Conservation (phyloP, 92 coral and sea anemone genomes). For the Bergia puertoricense region DNA sequence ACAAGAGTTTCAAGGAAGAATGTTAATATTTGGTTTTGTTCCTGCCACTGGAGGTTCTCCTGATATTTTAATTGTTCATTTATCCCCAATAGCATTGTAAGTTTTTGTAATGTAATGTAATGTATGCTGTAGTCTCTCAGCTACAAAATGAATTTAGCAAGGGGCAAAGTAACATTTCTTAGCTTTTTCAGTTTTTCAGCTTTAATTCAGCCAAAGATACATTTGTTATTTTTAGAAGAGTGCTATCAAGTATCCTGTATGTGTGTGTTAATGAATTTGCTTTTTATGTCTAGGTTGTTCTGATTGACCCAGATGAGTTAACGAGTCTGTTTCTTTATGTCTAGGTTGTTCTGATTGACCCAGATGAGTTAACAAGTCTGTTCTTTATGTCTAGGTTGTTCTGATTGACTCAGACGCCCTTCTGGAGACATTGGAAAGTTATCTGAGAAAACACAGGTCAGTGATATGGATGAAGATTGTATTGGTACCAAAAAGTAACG, state of each 20-base stretch:
- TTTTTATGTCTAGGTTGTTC: conserved; percentile 64
- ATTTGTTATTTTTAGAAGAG: not conserved
- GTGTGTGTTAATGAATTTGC: not conserved
- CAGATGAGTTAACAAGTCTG: conserved; percentile 42
- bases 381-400: conserved; percentile 63
- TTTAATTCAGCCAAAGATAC: not conserved
- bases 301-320: conserved; percentile 76
- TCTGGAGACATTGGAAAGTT: conserved; percentile 88
- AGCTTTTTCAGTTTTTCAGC: too few species aligned
- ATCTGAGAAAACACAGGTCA: conserved; percentile 93
- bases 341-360: conserved; percentile 87
- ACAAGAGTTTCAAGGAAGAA: not conserved
- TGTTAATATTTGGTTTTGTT: too few species aligned
- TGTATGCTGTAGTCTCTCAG: too few species aligned
- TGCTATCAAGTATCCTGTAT: not conserved
- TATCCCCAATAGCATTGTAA: too few species aligned
- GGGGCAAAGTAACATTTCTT: not conserved
- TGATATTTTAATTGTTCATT: too few species aligned
- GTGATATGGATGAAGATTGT: not conserved
- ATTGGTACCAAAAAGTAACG: not conserved
- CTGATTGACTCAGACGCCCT: conserved; percentile 89
- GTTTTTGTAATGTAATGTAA: too few species aligned
- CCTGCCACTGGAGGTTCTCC: too few species aligned
- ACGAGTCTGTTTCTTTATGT: not conserved
- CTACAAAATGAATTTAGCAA: too few species aligned